Base-by-base conservation (phyloP, 2,113 vertebrate genomes). In the Rhizomys pruinosus region DNA sequence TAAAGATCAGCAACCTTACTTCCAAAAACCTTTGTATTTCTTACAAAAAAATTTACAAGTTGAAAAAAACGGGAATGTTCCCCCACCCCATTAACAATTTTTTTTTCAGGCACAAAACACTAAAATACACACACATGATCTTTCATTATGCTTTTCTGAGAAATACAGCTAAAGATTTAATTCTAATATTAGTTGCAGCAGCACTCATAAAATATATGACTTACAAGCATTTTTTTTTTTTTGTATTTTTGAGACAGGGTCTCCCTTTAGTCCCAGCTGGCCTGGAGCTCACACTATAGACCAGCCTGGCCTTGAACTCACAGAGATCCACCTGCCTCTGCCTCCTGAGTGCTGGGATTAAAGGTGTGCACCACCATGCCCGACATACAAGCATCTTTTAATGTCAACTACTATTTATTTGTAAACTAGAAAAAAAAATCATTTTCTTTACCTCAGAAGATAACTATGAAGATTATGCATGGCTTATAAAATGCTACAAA, bases 391-490 rank as follows among this genome's bases (percentile, higher is more conserved):
- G 5, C 57, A 68, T 39, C 39, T 74, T 91, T 91, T 82, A 87
- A 78, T 37, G 23, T 63, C 66, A 73, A 39, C 47, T 7, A 57
- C 23, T 5, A 90, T 73, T 91, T 92, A 15, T 27, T 82, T 82
- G 16, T 63, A 64, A 82, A 82, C 39, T 64, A 63, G 59, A 82
- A 64, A 79, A 37, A 17, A 84, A 59, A 63, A 29, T 16, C 11
- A 85, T 42, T n/a, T 91, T 89, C 84, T 86, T 91, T 29, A 76
- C 39, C 25, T 66, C 47, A 52, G 52, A 79, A 92, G 42, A 71
- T 64, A 79, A 81, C 74, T 52, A 8, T 59, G n/a, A 95, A 29
- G 29, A 81, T 85, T 63, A 52, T 17, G n/a, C 42, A n/a, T 87
- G 39, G 73, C 29, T 80, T 87, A 2, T n/a, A 11, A 76, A 92